Evolutionary conservation across 2,797 vertebrate genomes (phyloP).

Genomic region (Furcifer pardalis): DNA sequence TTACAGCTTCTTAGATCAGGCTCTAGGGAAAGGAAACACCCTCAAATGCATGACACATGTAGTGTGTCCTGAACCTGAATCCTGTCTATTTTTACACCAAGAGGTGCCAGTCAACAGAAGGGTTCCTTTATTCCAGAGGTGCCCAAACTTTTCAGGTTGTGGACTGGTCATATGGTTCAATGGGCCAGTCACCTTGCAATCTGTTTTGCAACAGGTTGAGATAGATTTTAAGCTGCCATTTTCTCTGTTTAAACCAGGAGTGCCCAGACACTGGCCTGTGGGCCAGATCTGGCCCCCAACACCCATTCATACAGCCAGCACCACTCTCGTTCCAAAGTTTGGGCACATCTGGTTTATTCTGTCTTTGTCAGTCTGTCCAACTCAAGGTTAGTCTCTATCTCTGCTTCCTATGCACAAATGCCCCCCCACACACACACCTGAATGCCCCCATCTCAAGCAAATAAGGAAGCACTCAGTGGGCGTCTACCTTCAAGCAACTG

Average conservation of each 20-base stretch:
- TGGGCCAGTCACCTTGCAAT: too few relatives aligned
- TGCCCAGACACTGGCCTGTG: too few relatives aligned
- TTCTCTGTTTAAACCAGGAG: too few relatives aligned
- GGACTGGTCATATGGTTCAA: too few relatives aligned
- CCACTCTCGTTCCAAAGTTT: too few relatives aligned
- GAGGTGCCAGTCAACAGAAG: not conserved
- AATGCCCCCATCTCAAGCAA: conserved; percentile 13
- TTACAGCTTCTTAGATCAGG: not conserved
- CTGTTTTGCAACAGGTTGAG: too few relatives aligned
- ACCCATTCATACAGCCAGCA: too few relatives aligned
- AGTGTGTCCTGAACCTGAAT: not conserved
- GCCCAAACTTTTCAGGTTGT: too few relatives aligned
- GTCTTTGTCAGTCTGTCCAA: not conserved
- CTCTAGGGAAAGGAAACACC: not conserved
- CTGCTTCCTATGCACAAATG: not conserved
- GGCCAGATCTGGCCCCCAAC: too few relatives aligned
- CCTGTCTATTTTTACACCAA: not conserved
- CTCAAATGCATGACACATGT: not conserved
- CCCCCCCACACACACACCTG: not conserved
- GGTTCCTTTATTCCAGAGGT: too few relatives aligned
- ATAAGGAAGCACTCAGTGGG: not conserved
- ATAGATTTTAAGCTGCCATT: too few relatives aligned
- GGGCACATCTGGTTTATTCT: too few relatives aligned
- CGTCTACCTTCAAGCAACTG: not conserved
- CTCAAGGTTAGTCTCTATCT: not conserved